A percentile compares a stretch with the other conserved stretches of the same genome.
phyloP scores from a whole-genome alignment of 2,888 invertebrate species.

The Pseudanteris insignis region DNA sequence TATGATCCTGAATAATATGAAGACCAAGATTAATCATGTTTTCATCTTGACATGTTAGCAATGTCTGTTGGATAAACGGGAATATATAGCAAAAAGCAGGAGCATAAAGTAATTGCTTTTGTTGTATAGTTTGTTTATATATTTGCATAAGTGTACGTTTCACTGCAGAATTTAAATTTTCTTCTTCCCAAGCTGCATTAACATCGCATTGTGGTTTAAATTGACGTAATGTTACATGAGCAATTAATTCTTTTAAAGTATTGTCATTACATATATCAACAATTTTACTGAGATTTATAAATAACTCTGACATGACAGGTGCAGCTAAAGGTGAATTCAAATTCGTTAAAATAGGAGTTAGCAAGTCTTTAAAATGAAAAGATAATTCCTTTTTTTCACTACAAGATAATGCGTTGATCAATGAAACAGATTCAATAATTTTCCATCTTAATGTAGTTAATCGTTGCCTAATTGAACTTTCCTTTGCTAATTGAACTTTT shows the following conservation, averaged over 20 bases:
- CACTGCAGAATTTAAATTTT: conserved; percentile 73
- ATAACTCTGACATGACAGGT: conserved; percentile 72
- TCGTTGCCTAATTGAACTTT: conserved; percentile 78
- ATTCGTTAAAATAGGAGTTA: conserved; percentile 72
- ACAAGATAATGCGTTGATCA: conserved; percentile 67
- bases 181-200: conserved; percentile 80
- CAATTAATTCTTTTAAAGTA: conserved; percentile 72
- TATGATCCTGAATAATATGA: conserved; percentile 78
- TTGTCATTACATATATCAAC: conserved; percentile 68
- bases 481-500: conserved; percentile 86
- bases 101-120: conserved; percentile 70
- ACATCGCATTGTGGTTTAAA: conserved; percentile 83
- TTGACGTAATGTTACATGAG: conserved; percentile 76
- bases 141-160: conserved; percentile 73
- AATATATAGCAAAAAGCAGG: conserved; percentile 87
- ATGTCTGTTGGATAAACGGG: conserved; percentile 76
- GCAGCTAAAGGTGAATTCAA: conserved; percentile 83
- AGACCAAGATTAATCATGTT: conserved; percentile 72
- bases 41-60: conserved; percentile 69
- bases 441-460: conserved; percentile 69
- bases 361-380: conserved; percentile 69
- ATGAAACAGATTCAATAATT: conserved; percentile 64
- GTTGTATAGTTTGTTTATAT: conserved; percentile 68
- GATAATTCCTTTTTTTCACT: conserved; percentile 70
- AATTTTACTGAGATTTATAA: conserved; percentile 71